Conservation (phyloP, 2,888 invertebrate species). For the Lissocephala sabroskyi region DNA sequence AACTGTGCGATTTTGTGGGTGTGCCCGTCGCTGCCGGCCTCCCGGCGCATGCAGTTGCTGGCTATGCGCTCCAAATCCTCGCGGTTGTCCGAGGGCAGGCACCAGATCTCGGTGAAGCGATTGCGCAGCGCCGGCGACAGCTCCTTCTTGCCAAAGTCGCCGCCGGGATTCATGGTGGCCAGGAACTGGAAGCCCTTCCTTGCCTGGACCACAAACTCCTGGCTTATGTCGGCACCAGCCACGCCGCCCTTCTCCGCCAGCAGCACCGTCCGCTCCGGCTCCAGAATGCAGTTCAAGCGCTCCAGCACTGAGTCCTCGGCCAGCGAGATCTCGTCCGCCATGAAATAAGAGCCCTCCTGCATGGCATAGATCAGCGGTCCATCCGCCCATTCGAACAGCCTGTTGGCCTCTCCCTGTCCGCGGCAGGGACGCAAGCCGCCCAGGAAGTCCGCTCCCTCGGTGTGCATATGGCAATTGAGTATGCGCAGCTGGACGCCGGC, state of each 20-base stretch:
- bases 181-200: constrained; percentile 90
- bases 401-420: constrained; percentile 42
- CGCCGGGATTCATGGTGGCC: constrained; percentile 99
- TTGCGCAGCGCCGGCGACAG: constrained; percentile 97
- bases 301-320: constrained; percentile 99
- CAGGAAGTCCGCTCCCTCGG: constrained; percentile 97
- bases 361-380: constrained; percentile 95
- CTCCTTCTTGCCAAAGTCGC: constrained; percentile 99
- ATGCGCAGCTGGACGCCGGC: constrained; percentile 80
- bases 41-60: constrained; percentile 79
- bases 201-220: constrained; percentile 77
- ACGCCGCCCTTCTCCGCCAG: constrained; percentile 91
- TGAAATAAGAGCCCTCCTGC: constrained; percentile 88
- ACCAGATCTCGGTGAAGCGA: constrained; percentile 99
- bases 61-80: constrained; percentile 87
- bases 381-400: constrained; percentile 96
- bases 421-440: constrained; percentile 93
- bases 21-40: constrained; percentile 71
- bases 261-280: constrained; percentile 92
- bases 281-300: constrained; percentile 94
- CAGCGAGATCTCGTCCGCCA: constrained; percentile 98
- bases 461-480: constrained; percentile 98
- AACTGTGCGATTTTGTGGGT: constrained; percentile 76
- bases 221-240: constrained; percentile 59
- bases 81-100: constrained; percentile 81